Conservation (phyloP, 1,140 invertebrate species). For the Tribolium madens region DNA sequence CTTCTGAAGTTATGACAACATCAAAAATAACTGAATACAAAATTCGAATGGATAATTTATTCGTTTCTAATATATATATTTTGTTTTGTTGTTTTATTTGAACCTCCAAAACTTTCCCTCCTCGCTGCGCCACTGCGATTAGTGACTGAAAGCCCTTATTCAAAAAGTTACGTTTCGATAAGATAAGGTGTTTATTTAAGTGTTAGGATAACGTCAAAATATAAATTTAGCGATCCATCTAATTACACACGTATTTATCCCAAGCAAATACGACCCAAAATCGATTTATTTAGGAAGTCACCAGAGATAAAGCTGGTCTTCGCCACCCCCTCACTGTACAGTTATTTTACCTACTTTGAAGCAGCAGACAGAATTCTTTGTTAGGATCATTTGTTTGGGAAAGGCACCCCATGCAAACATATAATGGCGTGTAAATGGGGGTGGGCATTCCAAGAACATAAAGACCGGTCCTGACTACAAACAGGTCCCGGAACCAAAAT, state of each 20-base stretch:
- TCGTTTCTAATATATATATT: too few species aligned
- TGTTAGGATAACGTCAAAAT: constrained; percentile 35
- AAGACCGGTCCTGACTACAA: constrained; percentile 46
- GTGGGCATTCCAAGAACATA: constrained; percentile 60
- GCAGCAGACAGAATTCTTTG: constrained; percentile 53
- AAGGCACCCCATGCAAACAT: constrained; percentile 59
- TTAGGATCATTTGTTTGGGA: constrained; percentile 61
- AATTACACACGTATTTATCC: constrained; percentile 26
- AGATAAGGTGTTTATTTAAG: constrained; percentile 21
- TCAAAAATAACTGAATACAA: too few species aligned
- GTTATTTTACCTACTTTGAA: constrained; percentile 29
- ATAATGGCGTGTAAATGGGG: constrained; percentile 64
- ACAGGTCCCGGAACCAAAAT: constrained; percentile 30
- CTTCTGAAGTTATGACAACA: too few species aligned
- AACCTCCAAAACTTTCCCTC: too few species aligned
- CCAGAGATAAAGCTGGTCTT: constrained; percentile 10
- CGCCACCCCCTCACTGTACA: constrained; percentile 21
- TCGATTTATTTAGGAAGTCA: constrained; percentile 22
- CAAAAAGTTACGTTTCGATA: constrained; percentile 18
- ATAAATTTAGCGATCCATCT: constrained; percentile 23
- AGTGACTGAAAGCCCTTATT: background rate
- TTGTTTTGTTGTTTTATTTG: too few species aligned
- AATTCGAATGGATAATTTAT: too few species aligned
- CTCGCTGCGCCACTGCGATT: too few species aligned
- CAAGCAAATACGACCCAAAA: constrained; percentile 4